phyloP scores from a whole-genome alignment of 2,113 vertebrate genomes.

The Apodemus sylvaticus region DNA sequence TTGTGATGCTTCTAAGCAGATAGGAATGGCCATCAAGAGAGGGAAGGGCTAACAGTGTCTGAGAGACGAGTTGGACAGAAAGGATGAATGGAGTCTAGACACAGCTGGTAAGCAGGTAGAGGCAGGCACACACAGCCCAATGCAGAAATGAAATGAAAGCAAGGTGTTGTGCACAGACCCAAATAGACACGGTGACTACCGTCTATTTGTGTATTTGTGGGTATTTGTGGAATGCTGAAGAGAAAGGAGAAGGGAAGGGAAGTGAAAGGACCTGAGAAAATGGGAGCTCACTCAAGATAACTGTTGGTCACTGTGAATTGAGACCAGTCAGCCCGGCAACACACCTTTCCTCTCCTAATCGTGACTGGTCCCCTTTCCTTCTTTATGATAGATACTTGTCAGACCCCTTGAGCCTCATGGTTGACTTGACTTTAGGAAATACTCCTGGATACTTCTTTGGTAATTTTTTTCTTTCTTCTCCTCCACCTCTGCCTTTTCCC shows the following conservation, averaged over 20 bases:
- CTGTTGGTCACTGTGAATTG: background rate
- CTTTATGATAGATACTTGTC: background rate
- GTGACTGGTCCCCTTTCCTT: background rate
- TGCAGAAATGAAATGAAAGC: background rate
- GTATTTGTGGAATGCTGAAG: background rate
- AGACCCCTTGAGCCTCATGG: background rate
- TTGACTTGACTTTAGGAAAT: constrained; percentile 28
- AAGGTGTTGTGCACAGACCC: background rate
- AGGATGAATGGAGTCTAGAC: too few relatives aligned
- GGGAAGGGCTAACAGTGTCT: background rate
- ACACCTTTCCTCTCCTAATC: background rate
- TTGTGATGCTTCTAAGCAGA: background rate
- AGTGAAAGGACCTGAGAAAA: background rate
- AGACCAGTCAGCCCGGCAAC: background rate
- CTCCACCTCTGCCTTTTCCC: too few relatives aligned
- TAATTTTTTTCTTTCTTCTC: background rate
- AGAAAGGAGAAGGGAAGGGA: background rate
- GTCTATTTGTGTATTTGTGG: too few relatives aligned
- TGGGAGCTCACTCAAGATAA: background rate
- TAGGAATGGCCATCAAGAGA: background rate
- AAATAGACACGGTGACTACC: too few relatives aligned
- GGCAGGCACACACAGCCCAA: background rate
- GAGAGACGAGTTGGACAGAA: background rate
- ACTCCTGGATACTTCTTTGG: background rate
- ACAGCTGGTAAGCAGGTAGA: background rate